Evolutionary conservation across 2,888 invertebrate genomes (phyloP), one percentile per base, ranked within the genome.

Genomic region (Thymelicus acteon): DNA sequence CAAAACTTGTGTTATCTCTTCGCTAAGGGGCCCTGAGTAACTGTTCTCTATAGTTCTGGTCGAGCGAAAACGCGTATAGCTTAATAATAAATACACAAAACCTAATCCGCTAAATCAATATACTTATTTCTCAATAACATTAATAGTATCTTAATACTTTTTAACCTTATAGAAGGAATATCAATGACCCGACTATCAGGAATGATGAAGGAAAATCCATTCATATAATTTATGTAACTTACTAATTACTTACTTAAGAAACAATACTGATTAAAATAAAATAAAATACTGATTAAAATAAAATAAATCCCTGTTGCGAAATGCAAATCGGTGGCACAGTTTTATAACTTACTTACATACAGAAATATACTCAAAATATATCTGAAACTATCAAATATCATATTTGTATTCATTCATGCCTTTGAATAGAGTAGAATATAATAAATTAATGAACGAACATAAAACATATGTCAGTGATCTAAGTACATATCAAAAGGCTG

Each of bases 321-420:
- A 60, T 67, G 67, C 67, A 39, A 60, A 60, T 67, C 67, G 67
- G 67, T 67, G 67, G 67, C 48, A 8, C n/a, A 60, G 49, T 67
- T 67, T 31, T 49, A 19, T 24, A 54, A 24, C 54, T 24, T 54
- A 54, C 12, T 24, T 54, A 54, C 12, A 10, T 24, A 54, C 10
- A 54, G 24, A 24, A 3, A 24, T 7, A 54, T 31, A 54, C 10
- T 6, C 19, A 52, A 15, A 1, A 2, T 15, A 12, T 12, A n/a
- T 24, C 2, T 54, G 24, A 24, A 24, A 24, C 10, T 52, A 52
- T 19, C 1, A 54, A 24, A 12, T 12, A 44, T 8, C 3, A 15
- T n/a, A 15, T 49, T 47, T 47, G 47, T 47, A 13, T 13, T 15
- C 15, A 54, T 54, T 54, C 19, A 2, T 7, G 19, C 49, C 15